Evolutionary conservation across 2,797 vertebrate species (phyloP).

Genomic region (Lithobates pipiens): DNA sequence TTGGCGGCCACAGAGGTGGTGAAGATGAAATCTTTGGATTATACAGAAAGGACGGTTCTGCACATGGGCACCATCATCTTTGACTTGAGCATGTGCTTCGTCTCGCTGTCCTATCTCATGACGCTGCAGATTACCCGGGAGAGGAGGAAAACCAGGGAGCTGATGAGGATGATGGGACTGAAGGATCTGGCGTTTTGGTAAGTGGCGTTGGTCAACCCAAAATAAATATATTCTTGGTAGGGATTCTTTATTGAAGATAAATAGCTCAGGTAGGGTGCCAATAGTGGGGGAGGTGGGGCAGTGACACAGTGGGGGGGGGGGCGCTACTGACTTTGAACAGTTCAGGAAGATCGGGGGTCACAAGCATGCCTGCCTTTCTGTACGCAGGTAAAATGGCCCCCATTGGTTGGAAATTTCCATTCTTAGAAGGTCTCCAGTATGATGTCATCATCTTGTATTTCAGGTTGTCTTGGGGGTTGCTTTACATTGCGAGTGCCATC

Average conservation of each 20-base stretch:
- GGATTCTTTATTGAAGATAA: too few relatives aligned
- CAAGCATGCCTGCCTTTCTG: too few relatives aligned
- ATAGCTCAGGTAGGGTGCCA: too few relatives aligned
- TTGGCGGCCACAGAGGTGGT: background rate
- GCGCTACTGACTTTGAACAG: too few relatives aligned
- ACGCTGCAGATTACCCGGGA: constrained; percentile 67
- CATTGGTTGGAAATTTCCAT: too few relatives aligned
- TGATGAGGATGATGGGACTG: constrained; percentile 92
- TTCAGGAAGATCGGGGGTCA: too few relatives aligned
- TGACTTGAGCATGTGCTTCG: background rate
- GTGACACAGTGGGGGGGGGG: too few relatives aligned
- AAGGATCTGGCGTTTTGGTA: constrained; percentile 88
- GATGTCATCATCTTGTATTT: background rate
- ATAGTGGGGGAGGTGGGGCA: too few relatives aligned
- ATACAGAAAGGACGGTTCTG: background rate
- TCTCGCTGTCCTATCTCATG: background rate
- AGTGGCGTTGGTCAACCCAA: constrained; percentile 28
- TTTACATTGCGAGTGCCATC: constrained; percentile 82
- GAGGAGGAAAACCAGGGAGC: constrained; percentile 85
- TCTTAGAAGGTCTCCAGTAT: too few relatives aligned
- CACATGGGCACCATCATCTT: background rate
- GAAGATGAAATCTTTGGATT: background rate
- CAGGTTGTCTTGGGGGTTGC: constrained; percentile 84
- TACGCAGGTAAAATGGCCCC: too few relatives aligned
- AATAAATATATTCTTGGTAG: too few relatives aligned